Evolutionary conservation across 2,797 vertebrate species (phyloP), one percentile per base, ranked within the genome.

Genomic region (Euthynnus affinis): DNA sequence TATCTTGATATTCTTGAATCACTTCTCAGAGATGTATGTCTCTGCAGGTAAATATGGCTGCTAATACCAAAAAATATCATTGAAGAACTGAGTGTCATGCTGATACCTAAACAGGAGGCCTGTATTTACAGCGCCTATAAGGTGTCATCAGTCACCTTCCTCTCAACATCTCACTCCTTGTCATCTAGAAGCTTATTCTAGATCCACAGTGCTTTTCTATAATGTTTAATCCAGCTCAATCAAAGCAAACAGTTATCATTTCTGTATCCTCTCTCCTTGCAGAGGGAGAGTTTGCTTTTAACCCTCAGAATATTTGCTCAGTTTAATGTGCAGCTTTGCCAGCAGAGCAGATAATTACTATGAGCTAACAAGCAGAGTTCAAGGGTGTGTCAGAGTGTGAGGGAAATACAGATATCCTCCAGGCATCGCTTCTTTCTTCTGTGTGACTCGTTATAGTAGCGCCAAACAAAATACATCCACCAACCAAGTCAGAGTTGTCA

Each of bases 351-450:
- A 68, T 90, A 67, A 85, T 89, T 81, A 80, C 10, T 62, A 62
- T 32, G 20, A 78, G 74, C 70, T 72, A 74, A 88, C 46, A 37
- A 78, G 82, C 72, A 55, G 58, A 56, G 81, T 87, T 79, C 49
- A 76, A 20, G 53, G 63, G 44, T 66, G 56, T 63, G 77, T 71
- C 70, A 44, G 25, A 9, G 73, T 64, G 61, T 1, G 23, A 60
- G 34, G 18, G 17, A 69, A 78, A 55, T 52, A 22, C 73, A 29
- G 65, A 59, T 17, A 4, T 74, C 32, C 29, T 73, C 27, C 17
- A 67, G 51, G n/a, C 55, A 10, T 27, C 34, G n/a, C 18, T 51
- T 78, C 20, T 79, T n/a, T 48, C 10, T 20, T 32, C 40, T 40
- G 15, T 0, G 22, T 23, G 27, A 6, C 27, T 76, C 3, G 0